A percentile compares a stretch with the other conserved stretches of the same genome.
Evolutionary conservation across 2,113 vertebrate species (phyloP).

Genomic region (Anthoscopus minutus): DNA sequence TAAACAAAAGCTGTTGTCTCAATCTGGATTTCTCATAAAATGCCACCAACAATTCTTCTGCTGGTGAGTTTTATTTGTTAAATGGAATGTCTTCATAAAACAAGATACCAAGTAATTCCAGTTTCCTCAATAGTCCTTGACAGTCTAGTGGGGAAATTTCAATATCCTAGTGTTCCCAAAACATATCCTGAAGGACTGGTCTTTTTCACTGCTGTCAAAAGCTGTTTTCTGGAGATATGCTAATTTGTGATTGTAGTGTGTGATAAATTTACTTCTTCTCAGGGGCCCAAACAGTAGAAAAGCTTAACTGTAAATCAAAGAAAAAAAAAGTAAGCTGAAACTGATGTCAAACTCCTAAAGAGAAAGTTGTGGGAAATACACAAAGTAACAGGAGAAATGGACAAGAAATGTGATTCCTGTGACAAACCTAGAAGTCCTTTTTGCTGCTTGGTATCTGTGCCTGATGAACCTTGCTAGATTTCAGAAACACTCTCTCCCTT

Average conservation of each 20-base stretch:
- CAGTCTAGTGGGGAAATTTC: not conserved
- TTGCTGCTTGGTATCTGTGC: not conserved
- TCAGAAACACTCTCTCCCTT: not conserved
- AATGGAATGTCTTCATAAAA: not conserved
- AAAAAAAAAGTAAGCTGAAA: not conserved
- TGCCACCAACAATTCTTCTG: not conserved
- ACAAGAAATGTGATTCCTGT: not conserved
- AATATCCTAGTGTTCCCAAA: not conserved
- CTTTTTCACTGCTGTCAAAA: not conserved
- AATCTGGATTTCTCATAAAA: not conserved
- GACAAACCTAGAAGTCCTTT: not conserved
- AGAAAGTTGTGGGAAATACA: not conserved
- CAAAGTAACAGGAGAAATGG: not conserved
- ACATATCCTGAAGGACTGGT: not conserved
- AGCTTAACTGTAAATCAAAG: not conserved
- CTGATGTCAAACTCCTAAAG: not conserved
- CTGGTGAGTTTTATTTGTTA: not conserved
- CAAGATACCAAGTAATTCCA: not conserved
- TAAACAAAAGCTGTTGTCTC: not conserved
- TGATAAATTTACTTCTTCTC: not conserved
- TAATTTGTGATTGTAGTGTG: not conserved
- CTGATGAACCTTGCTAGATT: not conserved
- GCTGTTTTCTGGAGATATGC: not conserved
- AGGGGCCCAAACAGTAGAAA: not conserved
- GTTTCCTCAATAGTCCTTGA: not conserved